These are phyloP conservation scores for Synaphobranchus kaupii DNA, from an alignment of 2,797 vertebrate species.

Conservation along the genomic window DNA sequence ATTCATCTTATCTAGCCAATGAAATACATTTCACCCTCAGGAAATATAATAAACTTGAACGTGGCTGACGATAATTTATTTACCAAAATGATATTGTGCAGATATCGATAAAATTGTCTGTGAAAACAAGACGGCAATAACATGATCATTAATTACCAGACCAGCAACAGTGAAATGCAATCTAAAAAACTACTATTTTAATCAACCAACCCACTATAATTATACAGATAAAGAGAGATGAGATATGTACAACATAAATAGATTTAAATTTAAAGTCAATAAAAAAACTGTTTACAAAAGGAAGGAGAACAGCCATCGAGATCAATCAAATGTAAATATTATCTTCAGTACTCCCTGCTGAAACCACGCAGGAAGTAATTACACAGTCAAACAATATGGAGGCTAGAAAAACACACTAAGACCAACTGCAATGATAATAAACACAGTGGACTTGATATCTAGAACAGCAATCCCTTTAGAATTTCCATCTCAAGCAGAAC, in stretches of 20 bases:
- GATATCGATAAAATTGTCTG: background rate
- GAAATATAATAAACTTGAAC: background rate
- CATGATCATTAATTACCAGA: background rate
- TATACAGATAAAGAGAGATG: background rate
- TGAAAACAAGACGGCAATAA: background rate
- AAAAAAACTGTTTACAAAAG: background rate
- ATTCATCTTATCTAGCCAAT: conserved; percentile 6
- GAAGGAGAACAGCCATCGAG: background rate
- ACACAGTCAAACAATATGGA: background rate
- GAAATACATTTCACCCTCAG: conserved; percentile 23
- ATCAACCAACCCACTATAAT: background rate
- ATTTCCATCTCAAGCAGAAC: background rate
- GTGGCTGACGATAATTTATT: conserved; percentile 23
- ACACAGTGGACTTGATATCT: background rate
- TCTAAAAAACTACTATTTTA: background rate
- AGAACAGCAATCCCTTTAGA: background rate
- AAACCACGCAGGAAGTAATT: background rate
- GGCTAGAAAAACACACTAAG: background rate
- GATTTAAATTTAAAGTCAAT: background rate
- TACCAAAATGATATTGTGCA: background rate
- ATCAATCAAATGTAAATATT: background rate
- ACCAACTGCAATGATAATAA: background rate
- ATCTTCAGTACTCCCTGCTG: background rate
- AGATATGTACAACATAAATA: background rate
- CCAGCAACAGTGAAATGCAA: background rate